Conservation (phyloP, 2,113 vertebrate genomes). For the Noctilio leporinus region DNA sequence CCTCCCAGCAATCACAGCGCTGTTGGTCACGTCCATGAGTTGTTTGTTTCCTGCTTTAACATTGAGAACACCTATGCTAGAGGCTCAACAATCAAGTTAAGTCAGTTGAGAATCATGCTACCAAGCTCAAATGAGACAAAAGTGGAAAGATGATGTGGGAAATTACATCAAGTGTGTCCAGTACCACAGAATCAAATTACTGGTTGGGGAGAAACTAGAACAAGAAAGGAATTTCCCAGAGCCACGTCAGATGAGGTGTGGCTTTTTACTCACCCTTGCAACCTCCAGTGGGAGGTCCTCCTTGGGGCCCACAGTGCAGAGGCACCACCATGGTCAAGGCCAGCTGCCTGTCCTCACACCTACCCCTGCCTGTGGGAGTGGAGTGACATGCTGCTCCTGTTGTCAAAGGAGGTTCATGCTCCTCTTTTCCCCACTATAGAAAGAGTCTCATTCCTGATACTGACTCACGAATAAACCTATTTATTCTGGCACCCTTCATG, state of each 20-base stretch:
- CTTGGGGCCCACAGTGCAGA: background rate
- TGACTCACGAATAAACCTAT: background rate
- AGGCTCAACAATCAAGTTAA: background rate
- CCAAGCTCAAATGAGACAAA: background rate
- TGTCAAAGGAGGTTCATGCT: background rate
- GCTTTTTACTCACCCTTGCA: background rate
- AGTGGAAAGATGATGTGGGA: background rate
- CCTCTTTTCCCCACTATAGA: background rate
- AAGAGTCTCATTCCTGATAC: background rate
- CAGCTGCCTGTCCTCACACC: background rate
- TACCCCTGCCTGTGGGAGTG: background rate
- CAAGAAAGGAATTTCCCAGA: background rate
- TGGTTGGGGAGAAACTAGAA: background rate
- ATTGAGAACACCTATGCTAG: background rate
- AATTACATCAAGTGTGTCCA: background rate
- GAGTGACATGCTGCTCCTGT: background rate
- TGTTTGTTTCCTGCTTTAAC: background rate
- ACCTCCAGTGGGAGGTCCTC: background rate
- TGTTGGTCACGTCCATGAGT: too few species aligned
- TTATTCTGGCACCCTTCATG: background rate
- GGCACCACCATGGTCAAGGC: background rate
- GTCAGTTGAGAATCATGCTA: background rate
- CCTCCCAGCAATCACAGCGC: too few species aligned
- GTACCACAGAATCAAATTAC: background rate
- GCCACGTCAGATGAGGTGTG: background rate